Percentiles rank a stretch among this genome's conserved stretches.
Conservation (phyloP, 2,888 invertebrate species). For the Leptogaster cylindrica region DNA sequence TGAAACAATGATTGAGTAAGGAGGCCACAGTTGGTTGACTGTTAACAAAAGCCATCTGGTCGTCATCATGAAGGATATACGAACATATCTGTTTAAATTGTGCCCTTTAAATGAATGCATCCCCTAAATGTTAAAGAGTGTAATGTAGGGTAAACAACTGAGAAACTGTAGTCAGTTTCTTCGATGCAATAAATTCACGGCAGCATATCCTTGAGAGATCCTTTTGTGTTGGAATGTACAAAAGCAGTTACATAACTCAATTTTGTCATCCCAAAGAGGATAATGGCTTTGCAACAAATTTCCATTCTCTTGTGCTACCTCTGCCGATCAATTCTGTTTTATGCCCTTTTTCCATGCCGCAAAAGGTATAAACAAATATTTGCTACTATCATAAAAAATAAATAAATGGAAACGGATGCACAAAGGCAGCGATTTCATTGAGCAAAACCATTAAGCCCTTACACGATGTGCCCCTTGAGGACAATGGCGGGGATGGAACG, state of each 20-base stretch:
- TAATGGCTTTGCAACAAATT: conserved; percentile 28
- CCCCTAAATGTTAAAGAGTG: conserved; percentile 29
- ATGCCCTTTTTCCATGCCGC: conserved; percentile 44
- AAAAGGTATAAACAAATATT: conserved; percentile 48
- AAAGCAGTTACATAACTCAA: conserved; percentile 35
- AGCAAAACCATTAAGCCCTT: conserved; percentile 39
- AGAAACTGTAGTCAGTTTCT: conserved; percentile 13
- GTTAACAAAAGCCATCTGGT: conserved; percentile 2
- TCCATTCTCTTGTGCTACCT: conserved; percentile 27
- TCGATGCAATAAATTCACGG: conserved; percentile 31
- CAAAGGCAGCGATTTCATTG: conserved; percentile 41
- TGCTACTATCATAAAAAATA: conserved; percentile 27
- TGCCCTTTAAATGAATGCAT: conserved; percentile 12
- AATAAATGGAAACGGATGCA: too few species aligned
- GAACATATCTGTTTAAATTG: conserved; percentile 20
- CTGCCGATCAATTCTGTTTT: conserved; percentile 22
- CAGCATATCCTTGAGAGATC: conserved; percentile 14
- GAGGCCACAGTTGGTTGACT: conserved; percentile 16
- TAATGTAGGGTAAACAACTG: conserved; percentile 34
- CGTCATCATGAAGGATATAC: background rate
- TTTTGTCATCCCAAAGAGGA: conserved; percentile 20
- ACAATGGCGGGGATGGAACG: conserved; percentile 21
- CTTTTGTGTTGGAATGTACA: conserved; percentile 12
- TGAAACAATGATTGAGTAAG: conserved; percentile 10
- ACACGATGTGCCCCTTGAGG: conserved; percentile 42